Evolutionary conservation across 1,140 invertebrate genomes (phyloP), one percentile per base, ranked within the genome.

Genomic region (Cotesia glomerata): DNA sequence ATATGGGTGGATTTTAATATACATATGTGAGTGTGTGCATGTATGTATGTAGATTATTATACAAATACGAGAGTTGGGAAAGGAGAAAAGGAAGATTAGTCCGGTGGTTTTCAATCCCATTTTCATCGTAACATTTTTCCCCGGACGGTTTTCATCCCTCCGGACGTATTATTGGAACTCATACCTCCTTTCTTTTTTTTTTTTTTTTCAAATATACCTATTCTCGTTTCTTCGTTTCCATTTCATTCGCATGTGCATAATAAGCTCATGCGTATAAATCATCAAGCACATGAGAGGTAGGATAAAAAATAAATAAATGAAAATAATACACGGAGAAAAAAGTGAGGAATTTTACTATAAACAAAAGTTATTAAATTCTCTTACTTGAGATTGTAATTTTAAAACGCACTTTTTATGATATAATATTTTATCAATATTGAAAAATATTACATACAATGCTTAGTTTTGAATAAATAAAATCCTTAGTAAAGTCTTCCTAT

Each of bases 21-120:
- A 61, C 14, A 54, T 56, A 59, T 59, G 67, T 61, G 35, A 61
- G 32, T 64, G 32, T 54, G 16, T 56, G 63, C n/a, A n/a, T 11
- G 63, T 18, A 71, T 71, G 64, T 71, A 26, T 45, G 26, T 52
- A 32, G 16, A 36, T 51, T 52, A 51, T 63, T 45, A 32, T 14
- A 35, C 13, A 16, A 9, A 54, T 59, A 16, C 16, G 34, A 51
- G 69, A 62, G 69, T n/a, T 13, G 45, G 61, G 36, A 45, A 58
- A 70, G 59, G 18, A 35, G 26, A 14, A 54, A 34, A 35, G 69
- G 70, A 75, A 83, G 81, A 84, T 84, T 84, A 84, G 82, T 79
- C 78, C 79, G 77, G 81, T 79, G 81, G 82, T 84, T 84, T 84
- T 84, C 83, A 84, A 84, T 84, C 82, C 80, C 82, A 84, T 84